phyloP scores from a whole-genome alignment of 2,888 invertebrate genomes.

The Xanthia togata region DNA sequence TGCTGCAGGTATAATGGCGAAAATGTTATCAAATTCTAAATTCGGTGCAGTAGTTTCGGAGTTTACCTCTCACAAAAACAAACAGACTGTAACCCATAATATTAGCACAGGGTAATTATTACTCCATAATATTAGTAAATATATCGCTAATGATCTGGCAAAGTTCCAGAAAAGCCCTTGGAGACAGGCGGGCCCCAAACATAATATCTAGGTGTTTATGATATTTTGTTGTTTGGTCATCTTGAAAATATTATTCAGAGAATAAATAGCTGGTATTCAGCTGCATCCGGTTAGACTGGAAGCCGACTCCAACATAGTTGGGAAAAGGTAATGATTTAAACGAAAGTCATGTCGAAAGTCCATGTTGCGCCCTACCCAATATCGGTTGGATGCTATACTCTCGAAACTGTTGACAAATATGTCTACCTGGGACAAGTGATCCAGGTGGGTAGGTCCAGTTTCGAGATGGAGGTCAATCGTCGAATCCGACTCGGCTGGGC shows the following conservation, averaged over 20 bases:
- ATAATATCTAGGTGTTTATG: not conserved
- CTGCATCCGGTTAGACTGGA: not conserved
- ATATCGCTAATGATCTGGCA: slow-evolving; percentile 49
- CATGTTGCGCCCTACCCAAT: no score
- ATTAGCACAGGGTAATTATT: slow-evolving; percentile 32
- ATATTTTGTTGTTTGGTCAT: slow-evolving; percentile 15
- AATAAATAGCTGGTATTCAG: not conserved
- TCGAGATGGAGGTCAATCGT: no score
- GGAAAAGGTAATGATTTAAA: no score
- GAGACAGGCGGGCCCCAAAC: slow-evolving; percentile 11
- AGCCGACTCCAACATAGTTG: not conserved
- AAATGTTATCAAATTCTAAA: slow-evolving; percentile 16
- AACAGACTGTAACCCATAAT: slow-evolving; percentile 16
- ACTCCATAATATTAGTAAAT: slow-evolving; percentile 48
- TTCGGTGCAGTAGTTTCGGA: slow-evolving; percentile 23
- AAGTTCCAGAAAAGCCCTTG: slow-evolving; percentile 12
- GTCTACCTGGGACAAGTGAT: no score
- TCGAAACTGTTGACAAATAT: no score
- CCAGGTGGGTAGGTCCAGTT: no score
- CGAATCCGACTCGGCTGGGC: no score
- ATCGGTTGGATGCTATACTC: no score
- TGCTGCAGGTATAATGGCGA: not conserved
- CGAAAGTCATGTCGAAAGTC: no score
- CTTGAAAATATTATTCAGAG: not conserved
- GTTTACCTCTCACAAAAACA: slow-evolving; percentile 12